Conservation (phyloP, 35 echinoderm and acorn worm species). For the Heliocidaris erythrogramma region DNA sequence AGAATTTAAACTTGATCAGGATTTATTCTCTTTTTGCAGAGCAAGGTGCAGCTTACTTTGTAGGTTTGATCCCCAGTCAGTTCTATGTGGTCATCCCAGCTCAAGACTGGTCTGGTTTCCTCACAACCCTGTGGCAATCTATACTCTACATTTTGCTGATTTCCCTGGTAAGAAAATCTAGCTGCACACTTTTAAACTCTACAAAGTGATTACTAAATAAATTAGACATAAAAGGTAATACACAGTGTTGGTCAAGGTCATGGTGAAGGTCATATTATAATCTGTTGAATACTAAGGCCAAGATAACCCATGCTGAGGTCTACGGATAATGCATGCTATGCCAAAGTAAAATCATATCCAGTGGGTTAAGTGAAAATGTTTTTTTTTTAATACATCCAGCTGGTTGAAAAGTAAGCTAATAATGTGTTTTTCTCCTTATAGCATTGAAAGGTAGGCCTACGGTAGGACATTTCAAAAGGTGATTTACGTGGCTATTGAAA, state of each 20-base stretch:
- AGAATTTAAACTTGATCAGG: not conserved
- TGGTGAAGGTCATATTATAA: not conserved
- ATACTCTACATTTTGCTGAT: conserved; percentile 79
- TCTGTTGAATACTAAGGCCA: not conserved
- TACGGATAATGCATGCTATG: not conserved
- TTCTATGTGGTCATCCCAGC: conserved; percentile 71
- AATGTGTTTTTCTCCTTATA: too few species aligned
- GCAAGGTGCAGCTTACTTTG: conserved; percentile 84
- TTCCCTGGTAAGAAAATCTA: conserved; percentile 65
- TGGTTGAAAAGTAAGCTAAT: too few species aligned
- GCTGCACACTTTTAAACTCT: not conserved
- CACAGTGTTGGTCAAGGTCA: not conserved
- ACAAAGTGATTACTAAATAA: not conserved
- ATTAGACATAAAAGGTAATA: not conserved
- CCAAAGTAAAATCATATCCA: not conserved
- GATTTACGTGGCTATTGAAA: too few species aligned
- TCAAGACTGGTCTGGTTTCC: conserved; percentile 74
- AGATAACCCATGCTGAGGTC: too few species aligned
- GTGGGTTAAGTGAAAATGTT: too few species aligned
- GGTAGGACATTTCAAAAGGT: too few species aligned
- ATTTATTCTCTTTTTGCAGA: conserved; percentile 44
- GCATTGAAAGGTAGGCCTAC: too few species aligned
- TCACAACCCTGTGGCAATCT: conserved; percentile 61
- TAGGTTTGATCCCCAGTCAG: conserved; percentile 86
- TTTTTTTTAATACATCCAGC: too few species aligned